phyloP scores from a whole-genome alignment of 2,113 vertebrate genomes.

The Oryzias curvinotus region DNA sequence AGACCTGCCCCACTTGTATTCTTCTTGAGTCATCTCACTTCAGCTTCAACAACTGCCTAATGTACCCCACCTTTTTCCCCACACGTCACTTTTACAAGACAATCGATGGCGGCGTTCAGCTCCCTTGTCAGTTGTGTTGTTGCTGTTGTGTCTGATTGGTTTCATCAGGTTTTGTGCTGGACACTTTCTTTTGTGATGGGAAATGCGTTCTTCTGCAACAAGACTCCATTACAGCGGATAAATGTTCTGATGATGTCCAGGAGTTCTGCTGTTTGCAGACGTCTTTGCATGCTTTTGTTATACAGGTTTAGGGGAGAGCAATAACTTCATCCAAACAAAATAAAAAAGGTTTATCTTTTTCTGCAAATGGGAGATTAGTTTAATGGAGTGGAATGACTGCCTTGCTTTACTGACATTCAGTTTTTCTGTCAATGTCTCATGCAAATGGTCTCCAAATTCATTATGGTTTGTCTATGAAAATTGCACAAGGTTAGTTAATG shows the following conservation, averaged over 20 bases:
- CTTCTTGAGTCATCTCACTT: background rate
- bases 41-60: background rate
- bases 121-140: conserved; percentile 14
- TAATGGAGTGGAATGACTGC: conserved; percentile 17
- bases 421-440: conserved; percentile 10
- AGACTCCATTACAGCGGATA: conserved; percentile 41
- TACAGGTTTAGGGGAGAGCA: conserved; percentile 14
- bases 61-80: background rate
- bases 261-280: too few species aligned
- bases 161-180: conserved; percentile 27
- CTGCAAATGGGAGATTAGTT: conserved; percentile 42
- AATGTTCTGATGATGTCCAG: conserved; percentile 25
- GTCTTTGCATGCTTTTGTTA: conserved; percentile 5
- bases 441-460: background rate
- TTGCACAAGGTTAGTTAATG: background rate
- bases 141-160: conserved; percentile 1
- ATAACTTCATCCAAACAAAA: conserved; percentile 6
- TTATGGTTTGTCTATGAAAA: conserved; percentile 35
- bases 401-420: conserved; percentile 32
- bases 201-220: conserved; percentile 26
- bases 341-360: conserved; percentile 34
- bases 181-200: conserved; percentile 17
- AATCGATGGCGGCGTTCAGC: background rate
- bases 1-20: background rate
- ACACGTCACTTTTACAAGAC: background rate